Evolutionary conservation across 2,797 vertebrate species (phyloP), one percentile per base, ranked within the genome.

Genomic region (Mormyrops boulengeri): DNA sequence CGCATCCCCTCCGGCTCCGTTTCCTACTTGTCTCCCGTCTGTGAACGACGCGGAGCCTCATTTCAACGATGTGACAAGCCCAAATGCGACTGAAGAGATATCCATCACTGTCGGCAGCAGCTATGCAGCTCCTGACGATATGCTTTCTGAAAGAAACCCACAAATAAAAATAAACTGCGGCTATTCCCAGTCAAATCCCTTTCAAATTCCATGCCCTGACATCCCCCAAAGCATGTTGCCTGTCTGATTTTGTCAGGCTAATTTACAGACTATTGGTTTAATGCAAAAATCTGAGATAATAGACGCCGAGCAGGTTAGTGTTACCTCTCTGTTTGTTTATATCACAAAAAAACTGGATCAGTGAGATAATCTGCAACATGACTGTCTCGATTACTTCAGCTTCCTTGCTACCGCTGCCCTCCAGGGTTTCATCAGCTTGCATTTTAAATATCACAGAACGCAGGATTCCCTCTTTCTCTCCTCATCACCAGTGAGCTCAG

Each of bases 21-120:
- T 88, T 52, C 80, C 87, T 52, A 84, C 89, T 69, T 55, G 38
- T 85, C 55, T 41, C 80, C 17, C 85, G 41, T 73, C 62, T 38
- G 2, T 19, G 77, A 85, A 69, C 47, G 57, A 89, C 17, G 44
- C 47, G 2, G 49, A 14, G 85, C 52, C 55, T 50, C 80, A 85
- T 89, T 89, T 50, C 60, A 22, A 52, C 9, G 26, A n/a, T 30
- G 26, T 14, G 85, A 89, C 60, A 62, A 62, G 34, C 30, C 84
- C 82, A 38, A 69, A 69, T 53, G 82, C 26, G 3, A 62, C 89
- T 8, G 49, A 52, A 80, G 57, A 85, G 80, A 89, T 85, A 89
- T 69, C 53, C 57, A 89, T 89, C 89, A 86, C 89, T 69, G 82
- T 60, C 82, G 12, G 57, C 4, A 9, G 30, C 89, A 52, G 50